phyloP scores from a whole-genome alignment of 2,797 vertebrate species.

The Channallabes apus region DNA sequence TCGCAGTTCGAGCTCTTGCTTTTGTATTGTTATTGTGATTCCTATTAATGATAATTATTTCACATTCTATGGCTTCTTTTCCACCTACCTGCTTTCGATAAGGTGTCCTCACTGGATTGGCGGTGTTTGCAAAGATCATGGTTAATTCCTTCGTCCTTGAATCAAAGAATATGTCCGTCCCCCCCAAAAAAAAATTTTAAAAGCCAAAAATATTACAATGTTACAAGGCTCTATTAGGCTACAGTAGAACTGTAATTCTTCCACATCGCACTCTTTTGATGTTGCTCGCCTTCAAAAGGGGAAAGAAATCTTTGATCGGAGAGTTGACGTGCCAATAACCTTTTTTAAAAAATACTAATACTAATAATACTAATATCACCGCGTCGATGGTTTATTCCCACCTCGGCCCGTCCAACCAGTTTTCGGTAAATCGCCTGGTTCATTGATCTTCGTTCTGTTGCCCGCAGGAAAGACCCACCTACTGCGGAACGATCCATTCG shows the following conservation, averaged over 20 bases:
- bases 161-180: slow-evolving; percentile 41
- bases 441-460: slow-evolving; percentile 84
- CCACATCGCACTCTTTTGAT: slow-evolving; percentile 55
- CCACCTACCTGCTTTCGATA: slow-evolving; percentile 90
- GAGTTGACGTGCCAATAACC: neutral
- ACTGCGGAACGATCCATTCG: slow-evolving; percentile 75
- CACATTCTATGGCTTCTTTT: neutral
- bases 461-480: slow-evolving; percentile 80
- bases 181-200: neutral
- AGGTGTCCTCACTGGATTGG: slow-evolving; percentile 82
- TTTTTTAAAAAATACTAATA: neutral
- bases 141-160: slow-evolving; percentile 61
- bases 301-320: neutral
- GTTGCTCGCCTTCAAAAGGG: neutral
- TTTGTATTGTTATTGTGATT: slow-evolving; percentile 3
- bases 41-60: neutral
- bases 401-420: slow-evolving; percentile 68
- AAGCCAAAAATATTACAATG: neutral
- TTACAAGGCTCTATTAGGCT: slow-evolving; percentile 39
- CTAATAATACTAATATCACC: slow-evolving; percentile 24
- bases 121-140: slow-evolving; percentile 96
- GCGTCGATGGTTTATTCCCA: slow-evolving; percentile 54
- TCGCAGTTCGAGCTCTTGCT: neutral
- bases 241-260: slow-evolving; percentile 46
- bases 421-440: slow-evolving; percentile 71